Base-by-base conservation (phyloP, 1,140 invertebrate species). In the Pteromalus puparum region DNA sequence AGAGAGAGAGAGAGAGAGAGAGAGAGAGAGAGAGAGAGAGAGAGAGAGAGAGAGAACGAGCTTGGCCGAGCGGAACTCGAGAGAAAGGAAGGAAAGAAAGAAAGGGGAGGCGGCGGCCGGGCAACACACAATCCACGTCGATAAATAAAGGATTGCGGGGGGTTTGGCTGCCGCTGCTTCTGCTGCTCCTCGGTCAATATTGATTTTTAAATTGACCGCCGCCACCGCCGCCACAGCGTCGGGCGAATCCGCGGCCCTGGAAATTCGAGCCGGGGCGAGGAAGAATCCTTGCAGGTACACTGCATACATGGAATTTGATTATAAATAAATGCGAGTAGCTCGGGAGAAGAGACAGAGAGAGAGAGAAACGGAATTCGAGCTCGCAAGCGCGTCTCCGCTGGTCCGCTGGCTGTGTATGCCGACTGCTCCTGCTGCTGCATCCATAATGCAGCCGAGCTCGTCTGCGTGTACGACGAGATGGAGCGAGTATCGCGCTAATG, bases 141-240 rank as follows among this genome's bases (percentile, higher is more conserved):
- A 93, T 93, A 93, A 93, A 93, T 92, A 92, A 92, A 92, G 91
- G 91, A 92, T 92, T 89, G 89, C 30, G 48, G 75, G 12, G 12
- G 70, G 83, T 21, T 61, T 61, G 53, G 53, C 53, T 61, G 48
- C 48, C 18, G 48, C 18, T 61, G 53, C 53, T 76, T 7, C 24
- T 26, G 46, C 90, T 91, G 91, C 90, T 92, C 88, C 88, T 92
- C 89, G 89, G 92, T 93, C 91, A 93, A 93, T 92, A 93, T 93
- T 93, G 92, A 93, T 93, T 92, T 92, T 92, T 91, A 92, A 92
- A 93, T 93, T 93, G 92, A 93, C 92, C 92, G 89, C 87, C 88
- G 90, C 88, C 89, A 88, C 90, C 89, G 86, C 76, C 70, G 75
- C 86, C 81, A 86, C 77, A 81, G 74, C 53, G 21, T 18, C 53